A percentile compares a stretch with the other conserved stretches of the same genome.
These are phyloP conservation scores for Bungarus multicinctus DNA, from an alignment of 2,113 vertebrate species.

Conservation along the genomic window DNA sequence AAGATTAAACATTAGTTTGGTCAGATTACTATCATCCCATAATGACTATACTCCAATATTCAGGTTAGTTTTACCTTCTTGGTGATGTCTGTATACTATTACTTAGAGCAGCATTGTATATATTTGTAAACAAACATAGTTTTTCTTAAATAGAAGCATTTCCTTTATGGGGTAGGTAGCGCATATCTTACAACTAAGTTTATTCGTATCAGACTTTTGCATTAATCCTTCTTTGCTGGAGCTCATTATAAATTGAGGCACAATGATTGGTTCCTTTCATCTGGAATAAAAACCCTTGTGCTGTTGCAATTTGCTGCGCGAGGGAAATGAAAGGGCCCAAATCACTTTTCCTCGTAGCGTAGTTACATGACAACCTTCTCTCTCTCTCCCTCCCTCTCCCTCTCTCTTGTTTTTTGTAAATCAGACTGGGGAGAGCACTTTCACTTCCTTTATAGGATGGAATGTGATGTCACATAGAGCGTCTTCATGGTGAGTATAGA, in stretches of 20 bases:
- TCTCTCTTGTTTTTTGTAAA: constrained; percentile 76
- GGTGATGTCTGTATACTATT: constrained; percentile 3
- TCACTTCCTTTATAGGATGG: constrained; percentile 79
- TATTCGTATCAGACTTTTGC: constrained; percentile 3
- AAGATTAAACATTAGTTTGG: neutral
- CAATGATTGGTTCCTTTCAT: neutral
- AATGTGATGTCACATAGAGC: constrained; percentile 76
- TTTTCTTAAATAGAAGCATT: neutral
- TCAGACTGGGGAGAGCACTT: constrained; percentile 78
- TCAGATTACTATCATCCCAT: neutral
- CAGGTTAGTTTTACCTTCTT: neutral
- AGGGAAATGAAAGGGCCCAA: neutral
- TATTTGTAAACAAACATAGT: neutral
- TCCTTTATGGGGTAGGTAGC: neutral
- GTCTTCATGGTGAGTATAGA: constrained; percentile 77
- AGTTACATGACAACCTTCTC: constrained; percentile 74
- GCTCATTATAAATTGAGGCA: neutral
- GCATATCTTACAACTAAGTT: neutral
- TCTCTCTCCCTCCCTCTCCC: constrained; percentile 66
- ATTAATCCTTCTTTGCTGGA: neutral
- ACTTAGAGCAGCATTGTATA: neutral
- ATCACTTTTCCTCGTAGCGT: constrained; percentile 58
- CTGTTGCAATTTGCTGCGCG: constrained; percentile 18
- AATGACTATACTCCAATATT: neutral
- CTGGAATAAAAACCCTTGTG: neutral